Conservation (phyloP, 2,888 invertebrate genomes). For the Xestia sexstrigata region DNA sequence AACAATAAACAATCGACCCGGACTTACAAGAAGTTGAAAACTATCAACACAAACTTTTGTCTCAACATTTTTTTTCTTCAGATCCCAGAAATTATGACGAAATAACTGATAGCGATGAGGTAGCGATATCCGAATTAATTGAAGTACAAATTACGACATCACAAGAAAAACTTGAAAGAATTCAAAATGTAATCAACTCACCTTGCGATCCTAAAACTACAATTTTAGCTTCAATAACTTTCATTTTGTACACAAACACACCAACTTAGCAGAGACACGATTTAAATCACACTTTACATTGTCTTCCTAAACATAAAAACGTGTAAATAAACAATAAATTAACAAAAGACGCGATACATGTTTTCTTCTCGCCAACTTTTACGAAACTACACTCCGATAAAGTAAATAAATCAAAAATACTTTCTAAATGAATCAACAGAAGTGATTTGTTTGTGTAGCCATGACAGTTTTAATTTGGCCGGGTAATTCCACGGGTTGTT, state of each 20-base stretch:
- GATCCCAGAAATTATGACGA: conserved; percentile 20
- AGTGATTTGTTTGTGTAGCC: conserved; percentile 19
- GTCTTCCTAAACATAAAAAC: conserved; percentile 41
- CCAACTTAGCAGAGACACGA: conserved; percentile 43
- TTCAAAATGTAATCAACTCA: conserved; percentile 79
- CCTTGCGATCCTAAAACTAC: conserved; percentile 96
- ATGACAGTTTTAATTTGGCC: conserved; percentile 34
- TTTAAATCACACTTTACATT: conserved; percentile 65
- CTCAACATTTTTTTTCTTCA: neutral
- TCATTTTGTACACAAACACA: conserved; percentile 89
- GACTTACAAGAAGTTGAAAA: neutral
- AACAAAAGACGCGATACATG: conserved; percentile 44
- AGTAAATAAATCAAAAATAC: conserved; percentile 41
- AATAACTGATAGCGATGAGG: conserved; percentile 28
- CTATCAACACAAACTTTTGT: neutral
- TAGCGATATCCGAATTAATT: conserved; percentile 33
- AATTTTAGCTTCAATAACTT: conserved; percentile 95
- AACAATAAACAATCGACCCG: conserved; percentile 33
- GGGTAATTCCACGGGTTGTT: conserved; percentile 30
- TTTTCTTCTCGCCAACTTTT: conserved; percentile 22
- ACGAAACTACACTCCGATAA: conserved; percentile 29
- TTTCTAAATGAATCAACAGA: conserved; percentile 16
- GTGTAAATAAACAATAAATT: conserved; percentile 55
- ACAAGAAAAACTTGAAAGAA: conserved; percentile 40
- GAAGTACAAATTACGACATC: conserved; percentile 56